These are phyloP conservation scores for Chlorocebus sabaeus DNA, from an alignment of 2,113 vertebrate species.

Conservation along the genomic window DNA sequence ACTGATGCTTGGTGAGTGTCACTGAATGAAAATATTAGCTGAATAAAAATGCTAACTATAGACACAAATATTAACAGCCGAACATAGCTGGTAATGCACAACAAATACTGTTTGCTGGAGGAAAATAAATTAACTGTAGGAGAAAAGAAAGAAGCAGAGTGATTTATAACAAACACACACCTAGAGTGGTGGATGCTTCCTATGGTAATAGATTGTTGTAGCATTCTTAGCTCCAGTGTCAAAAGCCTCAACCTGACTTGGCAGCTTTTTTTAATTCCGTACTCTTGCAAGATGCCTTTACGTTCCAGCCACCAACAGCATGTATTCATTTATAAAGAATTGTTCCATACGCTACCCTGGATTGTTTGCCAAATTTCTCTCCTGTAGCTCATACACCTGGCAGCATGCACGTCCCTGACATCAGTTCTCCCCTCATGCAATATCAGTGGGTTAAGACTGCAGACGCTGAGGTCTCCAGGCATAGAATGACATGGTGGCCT, in stretches of 20 bases:
- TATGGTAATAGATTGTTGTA: slow-evolving; percentile 53
- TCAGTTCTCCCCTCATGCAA: not conserved
- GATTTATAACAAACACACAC: slow-evolving; percentile 57
- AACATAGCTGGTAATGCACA: slow-evolving; percentile 49
- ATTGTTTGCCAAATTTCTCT: slow-evolving; percentile 64
- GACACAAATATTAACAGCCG: slow-evolving; percentile 62
- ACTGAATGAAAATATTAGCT: slow-evolving; percentile 74
- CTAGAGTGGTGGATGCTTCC: slow-evolving; percentile 17
- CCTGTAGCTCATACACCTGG: slow-evolving; percentile 15
- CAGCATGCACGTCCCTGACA: not conserved
- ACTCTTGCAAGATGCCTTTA: slow-evolving; percentile 18
- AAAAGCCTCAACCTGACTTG: slow-evolving; percentile 55
- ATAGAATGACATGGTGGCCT: not conserved
- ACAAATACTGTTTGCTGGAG: slow-evolving; percentile 48
- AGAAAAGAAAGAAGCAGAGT: slow-evolving; percentile 47
- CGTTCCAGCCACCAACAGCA: slow-evolving; percentile 33
- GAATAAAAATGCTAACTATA: slow-evolving; percentile 73
- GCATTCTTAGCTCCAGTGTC: not conserved
- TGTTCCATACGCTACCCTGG: not conserved
- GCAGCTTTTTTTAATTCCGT: slow-evolving; percentile 10
- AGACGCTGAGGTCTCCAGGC: not conserved
- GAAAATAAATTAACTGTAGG: slow-evolving; percentile 64
- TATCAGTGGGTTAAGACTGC: not conserved
- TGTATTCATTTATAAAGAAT: slow-evolving; percentile 66
- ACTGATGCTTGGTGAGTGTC: slow-evolving; percentile 40